phyloP scores from a whole-genome alignment of 1,140 invertebrate species.

The Zaprionus gabonicus region DNA sequence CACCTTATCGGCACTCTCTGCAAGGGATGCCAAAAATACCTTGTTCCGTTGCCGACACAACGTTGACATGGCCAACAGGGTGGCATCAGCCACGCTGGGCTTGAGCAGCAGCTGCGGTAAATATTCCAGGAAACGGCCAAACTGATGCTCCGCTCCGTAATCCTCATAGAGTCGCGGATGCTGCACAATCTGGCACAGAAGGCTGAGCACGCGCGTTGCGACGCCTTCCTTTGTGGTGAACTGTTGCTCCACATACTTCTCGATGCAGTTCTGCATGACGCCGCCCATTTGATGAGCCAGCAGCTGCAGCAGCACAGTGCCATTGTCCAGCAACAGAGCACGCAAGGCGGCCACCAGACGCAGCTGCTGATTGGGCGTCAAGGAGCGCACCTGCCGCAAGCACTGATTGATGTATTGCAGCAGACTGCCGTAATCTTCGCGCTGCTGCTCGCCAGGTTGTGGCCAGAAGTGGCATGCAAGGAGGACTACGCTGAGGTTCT shows the following conservation, averaged over 20 bases:
- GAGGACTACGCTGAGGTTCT: conserved; percentile 71
- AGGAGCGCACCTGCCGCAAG: conserved; percentile 3
- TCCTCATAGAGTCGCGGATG: conserved; percentile 77
- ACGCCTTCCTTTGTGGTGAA: conserved; percentile 68
- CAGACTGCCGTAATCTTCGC: conserved; percentile 31
- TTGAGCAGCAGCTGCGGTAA: conserved; percentile 69
- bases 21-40: conserved; percentile 56
- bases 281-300: conserved; percentile 38
- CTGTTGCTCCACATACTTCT: conserved; percentile 59
- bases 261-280: conserved; percentile 53
- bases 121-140: conserved; percentile 60
- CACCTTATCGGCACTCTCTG: conserved; percentile 21
- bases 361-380: conserved; percentile 46
- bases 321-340: conserved; percentile 84
- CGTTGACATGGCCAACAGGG: conserved; percentile 65
- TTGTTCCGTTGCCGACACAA: conserved; percentile 72
- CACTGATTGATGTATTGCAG: conserved; percentile 44
- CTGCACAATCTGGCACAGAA: conserved; percentile 85
- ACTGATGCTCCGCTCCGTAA: conserved; percentile 77
- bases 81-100: conserved; percentile 57
- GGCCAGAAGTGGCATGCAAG: conserved; percentile 63
- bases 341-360: conserved; percentile 81
- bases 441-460: conserved; percentile 27
- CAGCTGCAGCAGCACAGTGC: conserved; percentile 71
- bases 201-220: conserved; percentile 55